These are phyloP conservation scores for Oplegnathus fasciatus DNA, from an alignment of 2,113 vertebrate genomes.

Conservation along the genomic window DNA sequence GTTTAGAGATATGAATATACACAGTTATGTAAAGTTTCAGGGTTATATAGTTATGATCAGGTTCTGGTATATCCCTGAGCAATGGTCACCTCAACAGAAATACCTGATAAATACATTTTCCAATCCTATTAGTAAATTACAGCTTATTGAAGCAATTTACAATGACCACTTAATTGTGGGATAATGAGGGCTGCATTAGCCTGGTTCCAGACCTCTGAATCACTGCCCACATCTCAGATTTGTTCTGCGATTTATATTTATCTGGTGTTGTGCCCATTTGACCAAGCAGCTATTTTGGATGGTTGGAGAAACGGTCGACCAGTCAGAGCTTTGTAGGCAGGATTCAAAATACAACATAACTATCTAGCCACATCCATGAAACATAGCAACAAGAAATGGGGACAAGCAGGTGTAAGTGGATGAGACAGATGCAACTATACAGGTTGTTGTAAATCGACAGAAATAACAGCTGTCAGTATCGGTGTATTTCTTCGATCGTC, in stretches of 20 bases:
- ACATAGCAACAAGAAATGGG: background rate
- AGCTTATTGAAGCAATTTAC: background rate
- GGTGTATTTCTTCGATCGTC: too few relatives aligned
- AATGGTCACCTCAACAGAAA: background rate
- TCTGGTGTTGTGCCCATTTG: background rate
- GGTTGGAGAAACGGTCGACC: background rate
- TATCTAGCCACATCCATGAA: background rate
- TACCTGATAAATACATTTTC: background rate
- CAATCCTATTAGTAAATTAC: background rate
- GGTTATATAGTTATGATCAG: background rate
- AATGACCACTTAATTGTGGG: background rate
- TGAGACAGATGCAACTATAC: too few relatives aligned
- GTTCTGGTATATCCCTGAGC: background rate
- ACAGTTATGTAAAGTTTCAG: background rate
- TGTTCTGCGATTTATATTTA: background rate
- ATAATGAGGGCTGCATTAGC: too few relatives aligned
- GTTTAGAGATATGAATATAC: background rate
- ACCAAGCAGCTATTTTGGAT: background rate
- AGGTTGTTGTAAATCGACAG: too few relatives aligned
- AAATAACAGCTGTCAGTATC: too few relatives aligned
- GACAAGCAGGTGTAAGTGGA: too few relatives aligned
- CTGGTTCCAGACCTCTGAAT: background rate
- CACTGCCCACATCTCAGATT: background rate
- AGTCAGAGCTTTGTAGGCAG: too few relatives aligned
- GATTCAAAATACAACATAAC: background rate